Conservation (phyloP, 2,888 invertebrate genomes). For the Trissolcus japonicus region DNA sequence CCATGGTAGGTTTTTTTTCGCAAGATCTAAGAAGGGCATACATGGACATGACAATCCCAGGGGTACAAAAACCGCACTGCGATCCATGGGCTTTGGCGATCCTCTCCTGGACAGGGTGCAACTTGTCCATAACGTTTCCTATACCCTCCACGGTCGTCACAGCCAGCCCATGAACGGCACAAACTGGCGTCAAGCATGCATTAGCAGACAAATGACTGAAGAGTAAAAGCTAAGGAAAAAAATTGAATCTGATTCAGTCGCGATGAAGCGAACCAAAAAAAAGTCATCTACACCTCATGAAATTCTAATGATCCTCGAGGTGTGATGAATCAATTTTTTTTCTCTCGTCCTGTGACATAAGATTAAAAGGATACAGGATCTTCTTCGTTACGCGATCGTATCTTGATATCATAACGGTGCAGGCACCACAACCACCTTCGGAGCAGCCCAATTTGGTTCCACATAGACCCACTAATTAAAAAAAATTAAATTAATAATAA, state of each 20-base stretch:
- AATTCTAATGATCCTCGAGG: not conserved
- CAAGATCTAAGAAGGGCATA: slow-evolving; percentile 87
- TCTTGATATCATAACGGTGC: slow-evolving; percentile 94
- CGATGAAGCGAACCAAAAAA: not conserved
- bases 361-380: slow-evolving; percentile 77
- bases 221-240: slow-evolving; percentile 22
- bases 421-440: slow-evolving; percentile 96
- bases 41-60: slow-evolving; percentile 98
- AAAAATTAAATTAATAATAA: slow-evolving; percentile 62
- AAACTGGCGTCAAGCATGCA: slow-evolving; percentile 92
- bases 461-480: slow-evolving; percentile 81
- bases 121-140: slow-evolving; percentile 85
- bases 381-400: slow-evolving; percentile 79
- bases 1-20: slow-evolving; percentile 83
- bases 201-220: slow-evolving; percentile 89
- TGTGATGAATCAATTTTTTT: not conserved
- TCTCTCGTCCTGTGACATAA: not conserved
- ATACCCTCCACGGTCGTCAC: slow-evolving; percentile 96
- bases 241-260: not conserved
- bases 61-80: slow-evolving; percentile 97
- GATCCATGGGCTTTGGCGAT: slow-evolving; percentile 94
- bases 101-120: slow-evolving; percentile 92
- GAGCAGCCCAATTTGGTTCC: slow-evolving; percentile 97
- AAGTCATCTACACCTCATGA: not conserved
- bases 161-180: slow-evolving; percentile 90